These are phyloP conservation scores for Stenurella melanura DNA, from an alignment of 2,888 invertebrate species.

Conservation along the genomic window DNA sequence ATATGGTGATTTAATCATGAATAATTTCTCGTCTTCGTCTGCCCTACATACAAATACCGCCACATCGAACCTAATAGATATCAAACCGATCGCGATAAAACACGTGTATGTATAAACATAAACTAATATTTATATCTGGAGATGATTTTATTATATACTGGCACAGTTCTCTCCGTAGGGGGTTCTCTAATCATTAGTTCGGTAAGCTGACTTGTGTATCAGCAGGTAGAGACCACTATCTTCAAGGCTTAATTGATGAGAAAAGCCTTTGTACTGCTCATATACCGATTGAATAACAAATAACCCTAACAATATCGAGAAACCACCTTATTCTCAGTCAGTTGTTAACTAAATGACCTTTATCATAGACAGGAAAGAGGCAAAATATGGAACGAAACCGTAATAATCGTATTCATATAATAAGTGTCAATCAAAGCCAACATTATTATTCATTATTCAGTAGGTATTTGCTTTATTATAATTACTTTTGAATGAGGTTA, in stretches of 20 bases:
- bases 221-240: slow-evolving; percentile 68
- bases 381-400: slow-evolving; percentile 46
- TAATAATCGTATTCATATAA: slow-evolving; percentile 51
- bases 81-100: slow-evolving; percentile 67
- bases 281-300: slow-evolving; percentile 56
- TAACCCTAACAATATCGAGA: slow-evolving; percentile 53
- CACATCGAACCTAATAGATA: slow-evolving; percentile 3
- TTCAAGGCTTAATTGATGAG: slow-evolving; percentile 64
- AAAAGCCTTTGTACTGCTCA: slow-evolving; percentile 58
- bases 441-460: slow-evolving; percentile 37
- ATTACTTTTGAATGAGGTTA: too few relatives aligned
- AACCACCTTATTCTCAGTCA: slow-evolving; percentile 38
- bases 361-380: slow-evolving; percentile 39
- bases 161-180: slow-evolving; percentile 66
- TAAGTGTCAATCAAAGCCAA: slow-evolving; percentile 52
- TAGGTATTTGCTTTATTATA: not conserved
- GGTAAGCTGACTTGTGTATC: slow-evolving; percentile 68
- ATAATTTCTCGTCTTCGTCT: not conserved
- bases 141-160: slow-evolving; percentile 72
- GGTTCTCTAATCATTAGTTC: slow-evolving; percentile 66
- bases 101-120: slow-evolving; percentile 71
- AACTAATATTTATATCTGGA: slow-evolving; percentile 72
- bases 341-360: slow-evolving; percentile 36
- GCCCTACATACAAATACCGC: slow-evolving; percentile 16
- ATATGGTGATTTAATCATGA: not conserved